Evolutionary conservation across 2,113 vertebrate genomes (phyloP), one percentile per base, ranked within the genome.

Genomic region (Burhinus bistriatus): DNA sequence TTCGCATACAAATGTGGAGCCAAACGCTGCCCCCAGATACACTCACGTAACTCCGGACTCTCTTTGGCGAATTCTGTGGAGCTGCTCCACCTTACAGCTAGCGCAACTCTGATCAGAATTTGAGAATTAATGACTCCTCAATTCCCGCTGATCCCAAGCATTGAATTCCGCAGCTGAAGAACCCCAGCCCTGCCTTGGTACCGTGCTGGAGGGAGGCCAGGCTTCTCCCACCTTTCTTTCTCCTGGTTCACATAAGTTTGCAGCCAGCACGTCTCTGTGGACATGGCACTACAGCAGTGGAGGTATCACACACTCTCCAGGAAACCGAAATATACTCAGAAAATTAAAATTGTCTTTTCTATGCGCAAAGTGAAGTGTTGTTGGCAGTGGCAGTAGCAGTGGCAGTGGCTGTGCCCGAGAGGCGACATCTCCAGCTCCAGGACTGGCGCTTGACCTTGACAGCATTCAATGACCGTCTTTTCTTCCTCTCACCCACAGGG

Each of bases 401-500:
- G 29, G 30, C 36, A 38, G 16, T 14, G 38, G 26, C 72, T 61
- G 4, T 23, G 38, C 29, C 62, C 13, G 17, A 91, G 34, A 87
- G 21, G 27, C 2, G 30, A 42, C 29, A n/a, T 13, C 11, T 17
- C 14, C 42, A 42, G 1, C 18, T 64, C 38, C 36, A 49, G 21
- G 22, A 73, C 22, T 4, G 7, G 16, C 42, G 40, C 9, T 72
- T 72, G 49, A 21, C 19, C 15, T 0, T 73, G 44, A 19, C 12
- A 38, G 34, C 57, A 22, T 1, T 47, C 52, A 69, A 9, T 4
- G 11, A 2, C 11, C 0, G 0, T 19, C 12, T 34, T 92, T 61
- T 62, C 45, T 40, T 57, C 34, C 75, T 69, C 26, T 59, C 58
- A 21, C 3, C 1, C 13, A 4, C 8, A 25, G 15, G 2, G 15